Base-by-base conservation (phyloP, 2,113 vertebrate genomes). In the Scophthalmus maximus region DNA sequence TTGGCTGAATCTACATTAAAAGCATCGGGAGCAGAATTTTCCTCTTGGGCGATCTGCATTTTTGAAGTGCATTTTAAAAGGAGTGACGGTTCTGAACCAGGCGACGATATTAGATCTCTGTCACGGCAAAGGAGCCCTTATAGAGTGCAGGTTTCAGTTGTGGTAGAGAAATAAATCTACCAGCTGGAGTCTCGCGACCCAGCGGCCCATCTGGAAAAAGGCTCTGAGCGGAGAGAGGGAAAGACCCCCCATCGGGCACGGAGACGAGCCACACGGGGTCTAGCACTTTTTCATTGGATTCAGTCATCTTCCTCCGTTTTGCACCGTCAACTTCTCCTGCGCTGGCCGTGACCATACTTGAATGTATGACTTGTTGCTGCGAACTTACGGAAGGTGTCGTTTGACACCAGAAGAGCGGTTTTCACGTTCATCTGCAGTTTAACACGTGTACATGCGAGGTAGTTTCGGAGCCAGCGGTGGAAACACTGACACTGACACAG, bases 131-230 rank as follows among this genome's bases (percentile, higher is more conserved):
- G n/a, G n/a, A n/a, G n/a, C n/a, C n/a, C n/a, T n/a, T n/a, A n/a
- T n/a, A n/a, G n/a, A n/a, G n/a, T n/a, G n/a, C 58, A 22, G 53
- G 60, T 78, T 89, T 70, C 44, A 62, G 17, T 56, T 44, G 22
- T 50, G 55, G 61, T 57, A 38, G 75, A 79, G 53, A 60, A 82
- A 90, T 88, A 84, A 73, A 78, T 91, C 78, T 79, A 89, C 63
- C 88, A 88, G 88, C 64, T 77, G 75, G 60, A 78, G 71, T 46
- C 42, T 60, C 40, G 67, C 87, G 80, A 82, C 58, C 49, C 63
- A 52, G 69, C 52, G 60, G 77, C 57, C 66, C 49, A 61, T 88
- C 89, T 87, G 88, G 88, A 89, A 88, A 90, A 88, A 55, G 69
- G 57, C 73, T 89, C 70, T 36, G 12, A 61, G 68, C 29, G 26